A percentile compares a stretch with the other conserved stretches of the same genome.
Conservation (phyloP, 2,113 vertebrate genomes). For the Vombatus ursinus region DNA sequence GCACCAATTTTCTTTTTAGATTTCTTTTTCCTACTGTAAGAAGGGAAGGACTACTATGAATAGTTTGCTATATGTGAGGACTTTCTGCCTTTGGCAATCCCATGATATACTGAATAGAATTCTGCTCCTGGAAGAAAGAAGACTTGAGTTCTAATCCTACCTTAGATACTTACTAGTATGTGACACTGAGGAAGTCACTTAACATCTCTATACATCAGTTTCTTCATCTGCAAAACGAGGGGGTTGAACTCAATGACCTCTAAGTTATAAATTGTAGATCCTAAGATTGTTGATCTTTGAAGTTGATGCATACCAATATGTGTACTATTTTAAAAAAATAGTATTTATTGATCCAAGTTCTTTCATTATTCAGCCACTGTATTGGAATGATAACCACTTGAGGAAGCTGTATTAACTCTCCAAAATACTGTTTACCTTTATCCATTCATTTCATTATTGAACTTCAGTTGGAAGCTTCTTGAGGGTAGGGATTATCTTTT, state of each 20-base stretch:
- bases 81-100: neutral
- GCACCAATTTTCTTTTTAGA: neutral
- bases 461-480: neutral
- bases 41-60: neutral
- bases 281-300: neutral
- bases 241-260: neutral
- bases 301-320: neutral
- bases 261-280: neutral
- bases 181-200: neutral
- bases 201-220: neutral
- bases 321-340: neutral
- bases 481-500: neutral
- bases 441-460: neutral
- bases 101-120: neutral
- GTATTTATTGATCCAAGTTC: neutral
- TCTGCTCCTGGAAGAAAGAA: neutral
- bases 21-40: neutral
- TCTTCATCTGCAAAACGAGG: neutral
- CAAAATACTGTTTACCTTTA: neutral
- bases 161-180: neutral
- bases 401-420: neutral
- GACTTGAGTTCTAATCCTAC: neutral
- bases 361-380: neutral
- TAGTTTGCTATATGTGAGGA: neutral
- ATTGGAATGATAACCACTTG: neutral